Evolutionary conservation across 2,888 invertebrate species (phyloP), one percentile per base, ranked within the genome.

Genomic region (Argyresthia goedartella): DNA sequence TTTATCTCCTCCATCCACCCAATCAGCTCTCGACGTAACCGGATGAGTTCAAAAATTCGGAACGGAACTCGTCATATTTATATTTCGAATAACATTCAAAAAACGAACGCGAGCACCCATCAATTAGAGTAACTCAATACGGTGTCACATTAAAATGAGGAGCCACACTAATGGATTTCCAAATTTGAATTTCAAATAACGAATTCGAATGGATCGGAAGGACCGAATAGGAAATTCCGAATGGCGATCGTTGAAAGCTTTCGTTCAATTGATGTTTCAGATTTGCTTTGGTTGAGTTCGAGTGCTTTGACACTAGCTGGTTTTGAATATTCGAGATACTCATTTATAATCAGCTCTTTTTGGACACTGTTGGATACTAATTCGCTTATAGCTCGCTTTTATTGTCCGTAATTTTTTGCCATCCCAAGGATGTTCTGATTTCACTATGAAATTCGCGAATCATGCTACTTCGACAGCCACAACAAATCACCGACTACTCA

Each of bases 51-150:
- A 25, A 25, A 25, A 25, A 25, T 25, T 25, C 25, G 25, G 25
- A 25, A 25, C 25, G 25, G 25, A 25, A 25, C 25, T 25, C 39
- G 61, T 71, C 65, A 69, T 71, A 71, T 73, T 71, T 60, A 63
- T 63, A 64, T 66, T 68, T 69, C 67, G 69, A 74, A 52, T 52
- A 25, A 10, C 42, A 48, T 52, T 52, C 42, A 45, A 50, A 79
- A 74, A 71, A 67, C 66, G 74, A 75, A 71, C 71, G 67, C 63
- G 71, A 72, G 71, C 68, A 65, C 66, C 70, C 80, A 81, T 84
- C 82, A 82, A 86, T 85, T 84, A 81, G 76, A 80, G 85, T 81
- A 84, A 86, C 84, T 82, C 84, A 78, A 85, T 85, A 84, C 79
- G 70, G 74, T 82, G 84, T 85, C 85, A 84, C 79, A 84, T 86